Percentiles rank a stretch among this genome's conserved stretches.
These are phyloP conservation scores for Protomyctophum bolini DNA, from an alignment of 2,113 vertebrate genomes.

Conservation along the genomic window DNA sequence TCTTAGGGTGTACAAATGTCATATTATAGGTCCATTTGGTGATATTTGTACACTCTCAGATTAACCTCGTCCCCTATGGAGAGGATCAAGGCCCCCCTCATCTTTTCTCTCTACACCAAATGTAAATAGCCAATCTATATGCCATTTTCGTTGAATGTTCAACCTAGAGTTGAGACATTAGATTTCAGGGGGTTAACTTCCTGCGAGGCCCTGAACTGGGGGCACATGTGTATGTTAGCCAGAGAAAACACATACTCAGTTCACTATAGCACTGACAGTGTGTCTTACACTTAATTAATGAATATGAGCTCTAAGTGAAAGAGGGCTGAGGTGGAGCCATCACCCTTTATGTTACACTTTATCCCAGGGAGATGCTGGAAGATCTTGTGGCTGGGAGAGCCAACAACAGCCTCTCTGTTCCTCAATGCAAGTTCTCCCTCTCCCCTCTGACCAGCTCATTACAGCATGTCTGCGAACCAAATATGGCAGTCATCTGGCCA, in stretches of 20 bases:
- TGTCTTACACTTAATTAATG: conserved; percentile 61
- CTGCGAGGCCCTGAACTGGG: conserved; percentile 64
- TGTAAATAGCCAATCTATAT: too few relatives aligned
- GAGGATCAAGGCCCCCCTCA: too few relatives aligned
- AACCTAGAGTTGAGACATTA: conserved; percentile 12
- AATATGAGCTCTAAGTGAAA: conserved; percentile 60
- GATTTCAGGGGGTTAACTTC: conserved; percentile 42
- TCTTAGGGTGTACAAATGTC: too few relatives aligned
- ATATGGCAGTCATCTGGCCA: conserved; percentile 73
- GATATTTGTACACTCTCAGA: too few relatives aligned
- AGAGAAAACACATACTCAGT: conserved; percentile 65
- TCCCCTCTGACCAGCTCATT: conserved; percentile 55
- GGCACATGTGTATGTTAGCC: conserved; percentile 40
- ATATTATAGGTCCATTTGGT: too few relatives aligned
- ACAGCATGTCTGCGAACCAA: conserved; percentile 67
- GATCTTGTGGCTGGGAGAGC: conserved; percentile 51
- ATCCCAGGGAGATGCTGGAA: conserved; percentile 66
- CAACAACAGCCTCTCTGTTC: conserved; percentile 74
- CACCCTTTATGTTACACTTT: conserved; percentile 43
- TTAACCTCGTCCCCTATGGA: too few relatives aligned
- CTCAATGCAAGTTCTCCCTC: background rate
- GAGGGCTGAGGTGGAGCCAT: conserved; percentile 34
- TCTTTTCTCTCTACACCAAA: too few relatives aligned
- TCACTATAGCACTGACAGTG: conserved; percentile 46
- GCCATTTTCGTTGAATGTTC: too few relatives aligned